phyloP scores from a whole-genome alignment of 1,140 invertebrate genomes.

The Brachionus manjavacas region DNA sequence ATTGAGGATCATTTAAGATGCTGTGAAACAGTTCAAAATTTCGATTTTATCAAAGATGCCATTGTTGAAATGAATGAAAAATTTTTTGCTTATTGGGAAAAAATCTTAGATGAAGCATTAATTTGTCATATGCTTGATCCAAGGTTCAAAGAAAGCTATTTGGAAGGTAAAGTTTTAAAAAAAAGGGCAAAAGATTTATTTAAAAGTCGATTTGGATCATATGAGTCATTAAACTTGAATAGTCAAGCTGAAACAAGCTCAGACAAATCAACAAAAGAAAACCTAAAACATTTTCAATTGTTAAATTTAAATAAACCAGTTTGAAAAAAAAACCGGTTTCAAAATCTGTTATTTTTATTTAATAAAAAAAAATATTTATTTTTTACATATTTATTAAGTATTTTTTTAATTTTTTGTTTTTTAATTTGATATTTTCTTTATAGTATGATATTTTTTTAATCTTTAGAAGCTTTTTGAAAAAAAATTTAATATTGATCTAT shows the following conservation, averaged over 20 bases:
- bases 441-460: no score
- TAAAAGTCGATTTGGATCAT: neutral
- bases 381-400: no score
- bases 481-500: no score
- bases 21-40: neutral
- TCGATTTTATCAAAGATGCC: neutral
- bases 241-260: neutral
- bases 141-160: neutral
- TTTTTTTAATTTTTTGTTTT: no score
- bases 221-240: neutral
- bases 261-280: neutral
- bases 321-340: no score
- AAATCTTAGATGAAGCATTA: neutral
- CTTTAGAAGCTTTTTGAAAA: no score
- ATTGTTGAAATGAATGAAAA: neutral
- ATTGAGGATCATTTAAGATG: neutral
- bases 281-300: no score
- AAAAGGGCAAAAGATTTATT: neutral
- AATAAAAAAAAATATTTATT: no score
- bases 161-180: neutral
- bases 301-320: no score
- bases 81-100: neutral
- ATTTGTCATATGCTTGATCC: slow-evolving; percentile 22
- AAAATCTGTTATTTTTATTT: no score
- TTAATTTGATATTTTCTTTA: no score